phyloP scores from a whole-genome alignment of 1,140 invertebrate genomes.

The Calliphora vicina region DNA sequence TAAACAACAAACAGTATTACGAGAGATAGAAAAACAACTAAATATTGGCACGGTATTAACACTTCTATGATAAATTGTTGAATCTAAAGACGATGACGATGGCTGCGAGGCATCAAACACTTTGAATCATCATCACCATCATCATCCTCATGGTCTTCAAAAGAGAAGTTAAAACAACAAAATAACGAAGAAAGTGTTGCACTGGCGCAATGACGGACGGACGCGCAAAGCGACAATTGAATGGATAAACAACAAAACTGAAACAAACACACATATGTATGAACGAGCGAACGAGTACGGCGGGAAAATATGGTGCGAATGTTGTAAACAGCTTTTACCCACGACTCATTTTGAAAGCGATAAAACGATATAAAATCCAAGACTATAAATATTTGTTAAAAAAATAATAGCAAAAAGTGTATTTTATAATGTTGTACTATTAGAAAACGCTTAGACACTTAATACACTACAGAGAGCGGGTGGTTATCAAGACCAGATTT shows the following conservation, averaged over 20 bases:
- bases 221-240: background rate
- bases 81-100: background rate
- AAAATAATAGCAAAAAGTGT: background rate
- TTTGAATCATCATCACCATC: background rate
- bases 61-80: slow-evolving; percentile 5
- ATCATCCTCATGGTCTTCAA: background rate
- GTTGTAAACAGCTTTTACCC: slow-evolving; percentile 25
- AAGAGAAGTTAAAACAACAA: background rate
- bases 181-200: background rate
- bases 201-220: background rate
- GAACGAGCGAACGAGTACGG: too few species aligned
- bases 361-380: background rate
- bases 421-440: background rate
- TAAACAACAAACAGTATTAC: background rate
- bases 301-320: slow-evolving; percentile 18
- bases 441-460: background rate
- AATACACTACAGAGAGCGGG: background rate
- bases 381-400: slow-evolving; percentile 5
- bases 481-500: background rate
- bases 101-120: background rate
- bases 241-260: background rate
- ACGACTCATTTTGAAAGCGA: background rate
- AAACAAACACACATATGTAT: background rate
- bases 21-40: background rate
- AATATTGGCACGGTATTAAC: slow-evolving; percentile 5